A percentile compares a stretch with the other conserved stretches of the same genome.
phyloP scores from a whole-genome alignment of 2,888 invertebrate genomes.

The Drosophila kambysellisi region DNA sequence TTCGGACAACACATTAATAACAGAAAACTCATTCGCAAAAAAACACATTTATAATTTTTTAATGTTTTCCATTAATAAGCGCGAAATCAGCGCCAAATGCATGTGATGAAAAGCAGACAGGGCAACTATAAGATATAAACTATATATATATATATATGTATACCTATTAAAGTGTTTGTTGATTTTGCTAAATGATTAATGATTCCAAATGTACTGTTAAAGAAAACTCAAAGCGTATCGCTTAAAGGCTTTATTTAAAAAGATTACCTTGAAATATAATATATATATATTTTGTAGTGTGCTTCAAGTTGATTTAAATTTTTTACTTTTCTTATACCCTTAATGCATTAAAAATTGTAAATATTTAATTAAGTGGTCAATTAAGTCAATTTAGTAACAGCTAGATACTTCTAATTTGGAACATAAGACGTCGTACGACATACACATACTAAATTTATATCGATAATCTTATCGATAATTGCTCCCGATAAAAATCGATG shows the following conservation, averaged over 20 bases:
- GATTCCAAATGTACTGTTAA: conserved; percentile 36
- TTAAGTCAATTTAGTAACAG: background rate
- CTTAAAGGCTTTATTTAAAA: conserved; percentile 21
- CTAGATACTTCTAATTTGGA: background rate
- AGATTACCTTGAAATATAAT: conserved; percentile 36
- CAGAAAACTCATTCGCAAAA: conserved; percentile 9
- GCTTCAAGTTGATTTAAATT: background rate
- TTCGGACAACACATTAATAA: conserved; percentile 14
- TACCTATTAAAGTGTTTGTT: conserved; percentile 4
- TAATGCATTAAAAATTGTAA: background rate
- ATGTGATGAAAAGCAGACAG: conserved; percentile 39
- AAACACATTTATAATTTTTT: conserved; percentile 5
- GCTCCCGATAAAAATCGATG: background rate
- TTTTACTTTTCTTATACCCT: background rate
- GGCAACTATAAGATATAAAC: conserved; percentile 7
- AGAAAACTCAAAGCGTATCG: conserved; percentile 23
- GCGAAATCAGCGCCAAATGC: conserved; percentile 22
- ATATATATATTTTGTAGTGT: background rate
- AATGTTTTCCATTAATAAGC: conserved; percentile 15
- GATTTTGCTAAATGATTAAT: conserved; percentile 44
- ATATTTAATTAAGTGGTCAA: background rate
- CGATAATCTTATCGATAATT: background rate
- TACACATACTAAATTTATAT: background rate
- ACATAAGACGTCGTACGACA: background rate
- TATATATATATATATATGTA: background rate